Percentiles rank a stretch among this genome's conserved stretches.
These are phyloP conservation scores for Hycleus phaleratus DNA, from an alignment of 1,140 invertebrate genomes.

Conservation along the genomic window DNA sequence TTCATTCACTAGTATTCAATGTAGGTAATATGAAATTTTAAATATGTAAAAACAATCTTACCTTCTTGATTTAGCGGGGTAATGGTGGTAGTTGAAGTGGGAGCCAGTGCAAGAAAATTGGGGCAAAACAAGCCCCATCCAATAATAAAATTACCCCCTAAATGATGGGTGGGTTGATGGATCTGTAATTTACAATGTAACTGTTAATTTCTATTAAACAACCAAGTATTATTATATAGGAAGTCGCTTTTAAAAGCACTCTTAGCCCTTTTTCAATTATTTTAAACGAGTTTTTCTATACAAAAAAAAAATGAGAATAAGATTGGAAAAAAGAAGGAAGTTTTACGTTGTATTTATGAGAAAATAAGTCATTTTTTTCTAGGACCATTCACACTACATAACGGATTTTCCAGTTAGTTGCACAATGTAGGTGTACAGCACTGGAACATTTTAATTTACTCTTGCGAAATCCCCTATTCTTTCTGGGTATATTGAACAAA, in stretches of 20 bases:
- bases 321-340: too few relatives aligned
- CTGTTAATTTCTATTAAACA: too few relatives aligned
- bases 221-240: too few relatives aligned
- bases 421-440: constrained; percentile 2
- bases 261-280: too few relatives aligned
- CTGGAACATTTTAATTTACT: not conserved
- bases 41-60: constrained; percentile 20
- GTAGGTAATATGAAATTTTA: not conserved
- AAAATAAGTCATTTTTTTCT: not conserved
- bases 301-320: too few relatives aligned
- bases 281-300: too few relatives aligned
- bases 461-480: too few relatives aligned
- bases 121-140: constrained; percentile 41
- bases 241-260: too few relatives aligned
- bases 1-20: not conserved
- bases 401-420: constrained; percentile 4
- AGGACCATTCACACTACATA: constrained; percentile 2
- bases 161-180: too few relatives aligned
- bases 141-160: constrained; percentile 17
- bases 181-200: too few relatives aligned
- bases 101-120: constrained; percentile 41
- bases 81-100: constrained; percentile 42
- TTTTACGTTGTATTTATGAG: too few relatives aligned
- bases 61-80: constrained; percentile 42
- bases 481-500: too few relatives aligned